Evolutionary conservation across 2,888 invertebrate genomes (phyloP).

Genomic region (Azorinus chamasolen): DNA sequence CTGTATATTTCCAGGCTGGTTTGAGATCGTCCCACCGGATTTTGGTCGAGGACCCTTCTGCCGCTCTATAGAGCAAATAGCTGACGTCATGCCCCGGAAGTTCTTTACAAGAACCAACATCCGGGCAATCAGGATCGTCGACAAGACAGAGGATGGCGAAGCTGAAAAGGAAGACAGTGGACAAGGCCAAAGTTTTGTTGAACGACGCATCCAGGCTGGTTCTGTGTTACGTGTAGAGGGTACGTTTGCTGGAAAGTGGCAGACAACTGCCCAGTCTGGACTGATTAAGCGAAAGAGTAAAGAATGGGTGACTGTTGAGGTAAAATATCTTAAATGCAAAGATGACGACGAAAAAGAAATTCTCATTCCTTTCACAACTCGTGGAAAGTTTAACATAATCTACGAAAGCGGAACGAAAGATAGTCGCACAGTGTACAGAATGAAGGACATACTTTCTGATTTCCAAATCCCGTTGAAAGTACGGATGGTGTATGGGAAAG

Average conservation of each 20-base stretch:
- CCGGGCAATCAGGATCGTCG: conserved; percentile 70
- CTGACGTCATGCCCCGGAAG: conserved; percentile 74
- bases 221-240: conserved; percentile 71
- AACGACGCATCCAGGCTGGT: conserved; percentile 75
- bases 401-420: conserved; percentile 74
- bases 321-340: conserved; percentile 78
- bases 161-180: conserved; percentile 8
- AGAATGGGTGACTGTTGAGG: conserved; percentile 74
- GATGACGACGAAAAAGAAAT: conserved; percentile 73
- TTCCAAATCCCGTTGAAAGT: conserved; percentile 78
- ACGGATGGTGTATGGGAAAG: conserved; percentile 79
- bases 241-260: conserved; percentile 79
- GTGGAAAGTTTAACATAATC: conserved; percentile 79
- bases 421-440: conserved; percentile 72
- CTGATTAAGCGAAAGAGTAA: conserved; percentile 74
- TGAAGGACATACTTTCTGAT: conserved; percentile 77
- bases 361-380: conserved; percentile 72
- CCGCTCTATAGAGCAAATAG: conserved; percentile 74
- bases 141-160: conserved; percentile 44
- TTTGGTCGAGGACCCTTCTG: conserved; percentile 73
- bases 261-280: conserved; percentile 75
- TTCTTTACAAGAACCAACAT: conserved; percentile 78
- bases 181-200: conserved; percentile 68
- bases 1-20: conserved; percentile 73
- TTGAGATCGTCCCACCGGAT: conserved; percentile 79